Percentiles rank a stretch among this genome's conserved stretches.
Conservation (phyloP, 2,888 invertebrate species). For the Therioaphis trifolii region DNA sequence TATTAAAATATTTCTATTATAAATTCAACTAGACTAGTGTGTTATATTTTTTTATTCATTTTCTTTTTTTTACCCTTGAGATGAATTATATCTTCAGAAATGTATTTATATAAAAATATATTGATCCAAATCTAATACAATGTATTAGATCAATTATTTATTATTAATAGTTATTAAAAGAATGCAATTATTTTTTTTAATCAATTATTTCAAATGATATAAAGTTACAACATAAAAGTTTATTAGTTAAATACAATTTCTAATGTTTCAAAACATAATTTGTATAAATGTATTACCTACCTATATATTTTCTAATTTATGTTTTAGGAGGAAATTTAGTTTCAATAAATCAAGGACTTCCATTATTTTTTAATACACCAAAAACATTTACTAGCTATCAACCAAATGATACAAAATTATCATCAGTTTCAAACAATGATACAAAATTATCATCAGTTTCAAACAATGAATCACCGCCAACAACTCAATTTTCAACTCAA, state of each 20-base stretch:
- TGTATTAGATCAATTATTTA: background rate
- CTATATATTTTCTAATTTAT: constrained; percentile 9
- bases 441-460: too few species aligned
- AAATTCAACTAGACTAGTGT: background rate
- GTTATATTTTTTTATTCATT: too few species aligned
- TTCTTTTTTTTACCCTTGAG: too few species aligned
- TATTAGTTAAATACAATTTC: background rate
- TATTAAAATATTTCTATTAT: background rate
- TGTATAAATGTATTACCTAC: background rate
- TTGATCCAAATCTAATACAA: background rate
- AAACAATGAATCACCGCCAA: too few species aligned
- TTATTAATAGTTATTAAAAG: background rate
- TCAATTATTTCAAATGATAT: too few species aligned
- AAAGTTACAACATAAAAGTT: background rate
- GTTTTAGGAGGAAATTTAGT: background rate
- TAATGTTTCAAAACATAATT: background rate
- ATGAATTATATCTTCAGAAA: background rate
- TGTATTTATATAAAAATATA: background rate
- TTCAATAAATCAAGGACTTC: background rate
- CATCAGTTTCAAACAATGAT: too few species aligned
- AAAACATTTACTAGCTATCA: too few species aligned
- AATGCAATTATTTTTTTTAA: too few species aligned
- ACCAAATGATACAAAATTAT: too few species aligned
- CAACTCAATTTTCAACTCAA: too few species aligned
- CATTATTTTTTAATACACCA: too few species aligned